A percentile compares a stretch with the other conserved stretches of the same genome.
These are phyloP conservation scores for Bombycilla garrulus DNA, from an alignment of 2,113 vertebrate genomes.

Conservation along the genomic window DNA sequence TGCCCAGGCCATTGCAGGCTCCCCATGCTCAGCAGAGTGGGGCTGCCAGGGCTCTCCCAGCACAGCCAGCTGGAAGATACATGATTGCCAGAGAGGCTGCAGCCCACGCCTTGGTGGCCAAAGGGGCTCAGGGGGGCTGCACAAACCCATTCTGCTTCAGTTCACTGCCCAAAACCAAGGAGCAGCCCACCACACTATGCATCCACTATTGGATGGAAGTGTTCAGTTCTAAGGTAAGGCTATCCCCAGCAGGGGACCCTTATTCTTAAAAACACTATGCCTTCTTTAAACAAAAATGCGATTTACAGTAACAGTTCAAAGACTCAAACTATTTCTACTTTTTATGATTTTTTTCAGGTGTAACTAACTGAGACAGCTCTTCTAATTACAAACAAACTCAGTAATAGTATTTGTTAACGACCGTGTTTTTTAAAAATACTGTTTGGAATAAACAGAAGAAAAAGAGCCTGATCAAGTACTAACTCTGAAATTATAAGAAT, in stretches of 20 bases:
- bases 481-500: not conserved
- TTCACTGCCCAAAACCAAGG: not conserved
- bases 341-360: not conserved
- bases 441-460: not conserved
- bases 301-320: rapidly evolving
- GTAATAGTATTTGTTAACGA: no score
- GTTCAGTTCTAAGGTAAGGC: not conserved
- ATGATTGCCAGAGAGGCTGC: no score
- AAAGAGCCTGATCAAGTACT: not conserved
- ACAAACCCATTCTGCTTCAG: rapidly evolving
- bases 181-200: rapidly evolving
- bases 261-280: not conserved
- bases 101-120: not conserved
- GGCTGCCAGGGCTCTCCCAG: not conserved
- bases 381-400: not conserved
- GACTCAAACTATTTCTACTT: not conserved
- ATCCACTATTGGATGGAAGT: rapidly evolving
- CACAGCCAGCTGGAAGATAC: not conserved
- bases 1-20: rapidly evolving
- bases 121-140: rapidly evolving
- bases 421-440: not conserved
- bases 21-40: rapidly evolving
- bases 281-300: not conserved
- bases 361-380: not conserved
- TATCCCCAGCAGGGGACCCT: rapidly evolving